Conservation (phyloP, 2,888 invertebrate species). For the Dendrolimus pini region DNA sequence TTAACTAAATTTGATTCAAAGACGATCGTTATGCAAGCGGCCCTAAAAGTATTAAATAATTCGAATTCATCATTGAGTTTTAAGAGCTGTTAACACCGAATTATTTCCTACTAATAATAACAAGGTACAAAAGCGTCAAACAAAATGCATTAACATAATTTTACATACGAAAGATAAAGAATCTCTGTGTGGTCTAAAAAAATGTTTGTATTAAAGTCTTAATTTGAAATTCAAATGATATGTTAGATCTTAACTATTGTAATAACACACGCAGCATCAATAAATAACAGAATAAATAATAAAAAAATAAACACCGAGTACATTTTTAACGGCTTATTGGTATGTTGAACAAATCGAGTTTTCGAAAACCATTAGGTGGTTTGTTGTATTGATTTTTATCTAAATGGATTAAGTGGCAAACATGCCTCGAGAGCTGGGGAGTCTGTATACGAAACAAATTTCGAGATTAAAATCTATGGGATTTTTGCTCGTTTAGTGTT, state of each 20-base stretch:
- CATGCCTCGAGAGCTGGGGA: slow-evolving; percentile 24
- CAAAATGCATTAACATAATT: neutral
- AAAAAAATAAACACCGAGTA: too few species aligned
- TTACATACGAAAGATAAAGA: neutral
- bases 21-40: too few species aligned
- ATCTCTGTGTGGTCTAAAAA: neutral
- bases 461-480: slow-evolving; percentile 31
- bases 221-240: neutral
- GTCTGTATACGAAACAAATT: slow-evolving; percentile 33
- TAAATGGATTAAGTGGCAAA: slow-evolving; percentile 53
- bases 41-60: too few species aligned
- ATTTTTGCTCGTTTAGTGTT: neutral
- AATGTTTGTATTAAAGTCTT: neutral
- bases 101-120: too few species aligned
- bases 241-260: neutral
- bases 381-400: slow-evolving; percentile 43
- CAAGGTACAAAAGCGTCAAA: neutral
- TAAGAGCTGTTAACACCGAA: too few species aligned
- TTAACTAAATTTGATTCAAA: too few species aligned
- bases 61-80: too few species aligned
- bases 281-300: neutral
- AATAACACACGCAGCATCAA: neutral
- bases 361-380: slow-evolving; percentile 35
- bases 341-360: slow-evolving; percentile 19
- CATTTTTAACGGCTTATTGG: neutral